These are phyloP conservation scores for Drosophila emarginata DNA, from an alignment of 2,888 invertebrate genomes.

Conservation along the genomic window DNA sequence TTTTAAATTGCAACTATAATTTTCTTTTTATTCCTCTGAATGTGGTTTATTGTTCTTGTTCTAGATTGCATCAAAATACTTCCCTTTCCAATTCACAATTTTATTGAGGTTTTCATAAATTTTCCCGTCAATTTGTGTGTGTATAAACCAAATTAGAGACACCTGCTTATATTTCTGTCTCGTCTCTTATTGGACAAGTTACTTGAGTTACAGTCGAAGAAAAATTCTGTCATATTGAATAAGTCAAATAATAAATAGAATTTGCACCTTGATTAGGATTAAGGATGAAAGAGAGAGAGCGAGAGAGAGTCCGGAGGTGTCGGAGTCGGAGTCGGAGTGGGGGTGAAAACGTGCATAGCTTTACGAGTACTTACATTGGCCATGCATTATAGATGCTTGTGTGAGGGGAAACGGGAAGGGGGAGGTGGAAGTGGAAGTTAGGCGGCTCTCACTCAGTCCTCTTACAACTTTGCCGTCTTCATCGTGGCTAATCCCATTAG, in stretches of 20 bases:
- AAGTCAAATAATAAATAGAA: constrained; percentile 69
- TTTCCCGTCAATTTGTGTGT: constrained; percentile 5
- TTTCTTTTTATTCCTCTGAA: background rate
- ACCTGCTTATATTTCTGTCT: background rate
- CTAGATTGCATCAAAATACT: too few relatives aligned
- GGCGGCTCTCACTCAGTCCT: background rate
- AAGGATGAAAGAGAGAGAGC: constrained; percentile 9
- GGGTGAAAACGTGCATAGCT: constrained; percentile 14
- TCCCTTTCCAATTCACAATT: background rate
- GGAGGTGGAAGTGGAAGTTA: background rate
- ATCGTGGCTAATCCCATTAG: constrained; percentile 79
- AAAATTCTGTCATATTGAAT: constrained; percentile 68
- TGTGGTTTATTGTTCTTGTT: background rate
- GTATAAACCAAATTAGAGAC: constrained; percentile 6
- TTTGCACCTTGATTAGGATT: constrained; percentile 68
- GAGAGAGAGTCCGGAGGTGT: background rate
- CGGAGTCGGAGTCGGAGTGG: too few relatives aligned
- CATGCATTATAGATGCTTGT: constrained; percentile 60
- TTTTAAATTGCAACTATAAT: too few relatives aligned
- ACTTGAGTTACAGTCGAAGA: constrained; percentile 6
- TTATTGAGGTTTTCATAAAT: background rate
- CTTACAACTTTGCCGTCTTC: constrained; percentile 14
- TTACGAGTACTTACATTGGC: constrained; percentile 34
- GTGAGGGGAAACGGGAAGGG: constrained; percentile 34
- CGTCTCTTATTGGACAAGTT: constrained; percentile 1